Base-by-base conservation (phyloP, 2,888 invertebrate genomes). In the Agrochola litura region DNA sequence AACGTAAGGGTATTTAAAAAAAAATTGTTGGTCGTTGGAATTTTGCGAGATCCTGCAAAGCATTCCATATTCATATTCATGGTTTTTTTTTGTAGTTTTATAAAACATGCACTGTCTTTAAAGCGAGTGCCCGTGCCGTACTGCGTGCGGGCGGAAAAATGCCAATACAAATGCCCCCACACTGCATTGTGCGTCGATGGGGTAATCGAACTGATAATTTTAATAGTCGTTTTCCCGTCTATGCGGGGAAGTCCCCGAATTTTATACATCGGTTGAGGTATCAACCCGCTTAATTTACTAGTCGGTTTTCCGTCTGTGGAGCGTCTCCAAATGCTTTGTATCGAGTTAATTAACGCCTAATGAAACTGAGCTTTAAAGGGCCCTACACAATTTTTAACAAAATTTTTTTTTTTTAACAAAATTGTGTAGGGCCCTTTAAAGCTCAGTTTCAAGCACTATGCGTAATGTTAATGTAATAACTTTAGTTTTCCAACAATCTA, bases 171-270 rank as follows among this genome's bases (percentile, higher is more conserved):
- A 22, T 69, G 2, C 6, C 10, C 16, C 16, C 12, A 30, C 0
- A 25, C n/a, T 9, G n/a, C 16, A 25, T 41, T 9, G n/a, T 22
- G 22, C 37, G 16, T 12, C 66, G 30, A 65, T 19, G 12, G 6
- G n/a, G 25, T 49, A 54, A 72, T 0, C 19, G 10, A 25, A 22
- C 10, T 0, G 16, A 6, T 30, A 49, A 22, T 49, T 49, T 16
- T 6, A 41, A 6, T 16, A 16, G 10, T 30, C 12, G 25, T 67
- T 76, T 79, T 76, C 69, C 79, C 25, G 30, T n/a, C 14, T 19
- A 16, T 30, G 41, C 10, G 19, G 30, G 56, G 58, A 9, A 78
- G 0, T 76, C 6, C 68, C 76, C 56, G 1, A 58, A 78, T 79
- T 69, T 56, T 19, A 6, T 9, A 1, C 6, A 16, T 22, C 16